Percentiles rank a stretch among this genome's conserved stretches.
phyloP scores from a whole-genome alignment of 2,888 invertebrate species.

The Chironomus tentans region DNA sequence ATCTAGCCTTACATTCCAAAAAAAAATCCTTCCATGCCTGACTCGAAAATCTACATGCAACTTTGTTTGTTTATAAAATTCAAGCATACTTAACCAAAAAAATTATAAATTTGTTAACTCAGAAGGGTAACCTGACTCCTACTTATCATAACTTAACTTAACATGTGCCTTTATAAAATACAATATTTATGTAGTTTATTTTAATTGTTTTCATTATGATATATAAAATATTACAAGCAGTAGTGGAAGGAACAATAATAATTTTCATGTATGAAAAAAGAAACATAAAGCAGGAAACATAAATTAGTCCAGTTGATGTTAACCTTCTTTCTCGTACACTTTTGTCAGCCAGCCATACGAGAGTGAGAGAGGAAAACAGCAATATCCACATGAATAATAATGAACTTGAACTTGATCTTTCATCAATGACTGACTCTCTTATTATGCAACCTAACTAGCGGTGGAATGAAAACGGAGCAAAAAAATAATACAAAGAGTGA shows the following conservation, averaged over 20 bases:
- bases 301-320: constrained; percentile 8
- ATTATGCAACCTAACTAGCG: constrained; percentile 13
- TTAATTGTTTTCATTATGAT: too few relatives aligned
- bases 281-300: constrained; percentile 8
- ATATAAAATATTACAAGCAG: not conserved
- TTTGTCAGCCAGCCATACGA: not conserved
- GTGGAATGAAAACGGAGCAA: not conserved
- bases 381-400: constrained; percentile 9
- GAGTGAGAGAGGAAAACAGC: not conserved
- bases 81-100: too few relatives aligned
- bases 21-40: too few relatives aligned
- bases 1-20: too few relatives aligned
- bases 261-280: too few relatives aligned
- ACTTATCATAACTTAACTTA: too few relatives aligned
- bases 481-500: not conserved
- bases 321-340: not conserved
- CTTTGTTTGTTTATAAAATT: too few relatives aligned
- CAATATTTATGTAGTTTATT: too few relatives aligned
- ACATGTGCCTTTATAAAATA: too few relatives aligned
- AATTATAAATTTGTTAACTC: too few relatives aligned
- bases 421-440: not conserved
- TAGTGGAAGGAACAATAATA: not conserved
- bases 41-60: too few relatives aligned
- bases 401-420: constrained; percentile 25
- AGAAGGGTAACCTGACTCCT: too few relatives aligned